Conservation (phyloP, 2,888 invertebrate species). For the Lithophane semibrunnea region DNA sequence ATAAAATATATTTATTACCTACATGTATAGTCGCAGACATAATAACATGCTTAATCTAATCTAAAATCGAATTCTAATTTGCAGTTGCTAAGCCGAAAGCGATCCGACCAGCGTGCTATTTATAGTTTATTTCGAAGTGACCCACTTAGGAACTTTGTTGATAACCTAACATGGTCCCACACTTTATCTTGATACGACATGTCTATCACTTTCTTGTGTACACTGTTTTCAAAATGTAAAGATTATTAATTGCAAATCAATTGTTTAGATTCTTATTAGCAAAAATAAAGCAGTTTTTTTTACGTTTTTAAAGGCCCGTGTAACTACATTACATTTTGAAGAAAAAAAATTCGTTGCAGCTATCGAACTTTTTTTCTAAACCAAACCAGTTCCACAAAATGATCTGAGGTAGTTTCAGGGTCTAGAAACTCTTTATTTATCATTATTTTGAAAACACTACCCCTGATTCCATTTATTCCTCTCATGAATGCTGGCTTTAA, state of each 20-base stretch:
- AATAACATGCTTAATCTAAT: constrained; percentile 47
- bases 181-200: constrained; percentile 69
- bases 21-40: constrained; percentile 5
- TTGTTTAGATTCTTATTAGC: neutral
- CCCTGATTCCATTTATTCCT: neutral
- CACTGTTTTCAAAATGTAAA: constrained; percentile 27
- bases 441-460: neutral
- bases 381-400: neutral
- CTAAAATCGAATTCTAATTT: constrained; percentile 47
- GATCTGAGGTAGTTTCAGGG: neutral
- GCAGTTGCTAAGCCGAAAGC: constrained; percentile 57
- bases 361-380: too few relatives aligned
- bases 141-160: constrained; percentile 63
- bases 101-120: constrained; percentile 51
- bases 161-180: constrained; percentile 69
- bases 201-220: constrained; percentile 70
- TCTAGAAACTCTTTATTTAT: neutral
- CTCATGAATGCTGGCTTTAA: neutral
- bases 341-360: too few relatives aligned
- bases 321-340: too few relatives aligned
- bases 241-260: constrained; percentile 14
- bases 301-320: too few relatives aligned
- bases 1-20: constrained; percentile 7
- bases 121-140: constrained; percentile 63
- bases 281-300: neutral